Base-by-base conservation (phyloP, 2,888 invertebrate genomes). In the Acrobasis repandana region DNA sequence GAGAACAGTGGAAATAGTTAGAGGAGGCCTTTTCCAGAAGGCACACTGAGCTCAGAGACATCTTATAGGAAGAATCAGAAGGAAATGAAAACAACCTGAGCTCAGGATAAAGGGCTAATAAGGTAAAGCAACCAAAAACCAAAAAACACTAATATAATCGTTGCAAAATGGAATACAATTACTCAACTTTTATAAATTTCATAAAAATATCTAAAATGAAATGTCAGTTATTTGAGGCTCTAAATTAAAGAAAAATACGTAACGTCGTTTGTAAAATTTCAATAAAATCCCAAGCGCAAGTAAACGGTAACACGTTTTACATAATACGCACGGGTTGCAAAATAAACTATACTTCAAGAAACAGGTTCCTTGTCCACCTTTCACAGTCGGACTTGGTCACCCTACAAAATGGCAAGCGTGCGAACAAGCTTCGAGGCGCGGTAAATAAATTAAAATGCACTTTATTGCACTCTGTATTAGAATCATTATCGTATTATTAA, bases 331-430 rank as follows among this genome's bases (percentile, higher is more conserved):
- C 51, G 46, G 9, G 47, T 60, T 47, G 46, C 51, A 36, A 46
- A 61, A 49, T 18, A 20, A 20, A 56, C n/a, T 11, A 57, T 61
- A 34, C 60, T 48, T 58, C 20, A 16, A 38, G 43, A 54, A 54
- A 51, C 66, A 63, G 59, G 63, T 64, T 65, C 67, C 58, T 46
- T 72, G 74, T 80, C 76, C 70, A 60, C 67, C 71, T 73, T 73
- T 72, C 71, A 63, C 66, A 59, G 49, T 61, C 49, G 65, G 67
- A 63, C 68, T 73, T 82, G 80, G 82, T 78, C 72, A 80, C 82
- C 69, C 63, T 75, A 75, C 64, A 54, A 71, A 69, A 68, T 70
- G 63, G 72, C 68, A 65, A 67, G 63, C 65, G 64, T 20, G 38
- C 20, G 4, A 43, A 54, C 16, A 50, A 18, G 28, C 11, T 20